These are phyloP conservation scores for Chironex yamaguchii DNA, from an alignment of 30 jellyfish, hydroid and myxozoan genomes.

Conservation along the genomic window DNA sequence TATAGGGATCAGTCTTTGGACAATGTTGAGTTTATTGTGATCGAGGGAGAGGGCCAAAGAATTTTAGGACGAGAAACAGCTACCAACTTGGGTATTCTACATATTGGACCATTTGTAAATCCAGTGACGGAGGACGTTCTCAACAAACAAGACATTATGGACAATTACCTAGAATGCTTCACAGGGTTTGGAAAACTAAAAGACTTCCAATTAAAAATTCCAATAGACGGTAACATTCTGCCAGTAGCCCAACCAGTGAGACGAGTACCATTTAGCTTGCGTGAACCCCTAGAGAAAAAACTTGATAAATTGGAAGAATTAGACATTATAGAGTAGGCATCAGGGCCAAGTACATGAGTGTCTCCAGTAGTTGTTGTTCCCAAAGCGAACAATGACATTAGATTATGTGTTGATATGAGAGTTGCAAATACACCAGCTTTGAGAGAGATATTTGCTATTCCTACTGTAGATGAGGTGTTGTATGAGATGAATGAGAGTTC, in stretches of 20 bases:
- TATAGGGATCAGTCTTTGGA: constrained; percentile 25
- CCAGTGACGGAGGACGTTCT: no score
- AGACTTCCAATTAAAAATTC: constrained; percentile 53
- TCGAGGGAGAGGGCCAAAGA: no score
- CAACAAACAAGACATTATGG: no score
- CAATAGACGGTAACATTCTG: constrained; percentile 39
- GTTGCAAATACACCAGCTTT: constrained; percentile 49
- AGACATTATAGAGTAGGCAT: constrained; percentile 48
- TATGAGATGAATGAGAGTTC: constrained; percentile 3
- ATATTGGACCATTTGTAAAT: constrained; percentile 12
- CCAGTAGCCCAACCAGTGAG: constrained; percentile 46
- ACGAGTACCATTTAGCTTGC: constrained; percentile 34
- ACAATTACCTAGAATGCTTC: constrained; percentile 36
- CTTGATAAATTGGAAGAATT: constrained; percentile 61
- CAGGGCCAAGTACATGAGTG: constrained; percentile 54
- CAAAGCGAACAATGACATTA: constrained; percentile 47
- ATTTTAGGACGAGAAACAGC: constrained; percentile 2
- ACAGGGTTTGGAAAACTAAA: constrained; percentile 55
- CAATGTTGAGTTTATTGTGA: no score
- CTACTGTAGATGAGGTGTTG: constrained; percentile 44
- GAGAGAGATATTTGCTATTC: constrained; percentile 60
- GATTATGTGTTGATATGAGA: constrained; percentile 42
- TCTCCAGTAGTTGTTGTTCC: constrained; percentile 60
- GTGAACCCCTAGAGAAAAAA: constrained; percentile 33
- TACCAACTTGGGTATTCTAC: neutral